These are phyloP conservation scores for Thalassarche chlororhynchos DNA, from an alignment of 2,113 vertebrate genomes.

Conservation along the genomic window DNA sequence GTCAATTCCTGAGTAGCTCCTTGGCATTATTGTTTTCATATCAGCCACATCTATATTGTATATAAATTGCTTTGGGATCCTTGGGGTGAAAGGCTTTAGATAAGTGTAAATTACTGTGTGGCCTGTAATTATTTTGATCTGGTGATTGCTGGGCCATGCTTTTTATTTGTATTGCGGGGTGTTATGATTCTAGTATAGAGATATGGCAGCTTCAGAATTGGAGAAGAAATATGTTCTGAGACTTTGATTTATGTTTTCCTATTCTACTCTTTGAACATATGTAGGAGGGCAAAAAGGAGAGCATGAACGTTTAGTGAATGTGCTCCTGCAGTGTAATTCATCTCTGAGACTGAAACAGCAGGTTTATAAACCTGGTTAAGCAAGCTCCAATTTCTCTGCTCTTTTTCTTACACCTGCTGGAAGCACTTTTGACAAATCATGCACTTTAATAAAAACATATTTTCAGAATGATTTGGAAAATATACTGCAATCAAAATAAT, in stretches of 20 bases:
- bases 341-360: constrained; percentile 51
- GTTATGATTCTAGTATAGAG: constrained; percentile 16
- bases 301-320: constrained; percentile 29
- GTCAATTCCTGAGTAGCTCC: neutral
- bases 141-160: neutral
- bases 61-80: constrained; percentile 44
- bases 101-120: constrained; percentile 52
- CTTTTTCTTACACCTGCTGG: neutral
- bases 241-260: constrained; percentile 69
- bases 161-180: constrained; percentile 1
- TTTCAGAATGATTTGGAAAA: constrained; percentile 1
- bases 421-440: neutral
- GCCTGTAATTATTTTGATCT: constrained; percentile 52
- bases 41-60: constrained; percentile 1
- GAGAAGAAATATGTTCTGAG: constrained; percentile 30
- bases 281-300: constrained; percentile 57
- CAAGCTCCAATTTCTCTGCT: neutral
- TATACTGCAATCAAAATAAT: neutral
- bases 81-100: constrained; percentile 26
- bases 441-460: neutral
- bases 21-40: neutral
- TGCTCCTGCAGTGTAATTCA: constrained; percentile 51
- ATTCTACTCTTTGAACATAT: constrained; percentile 50
- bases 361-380: constrained; percentile 45
- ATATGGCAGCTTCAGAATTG: constrained; percentile 6